A percentile compares a stretch with the other conserved stretches of the same genome.
phyloP scores from a whole-genome alignment of 2,888 invertebrate genomes.

The Scaptomyza reducta region DNA sequence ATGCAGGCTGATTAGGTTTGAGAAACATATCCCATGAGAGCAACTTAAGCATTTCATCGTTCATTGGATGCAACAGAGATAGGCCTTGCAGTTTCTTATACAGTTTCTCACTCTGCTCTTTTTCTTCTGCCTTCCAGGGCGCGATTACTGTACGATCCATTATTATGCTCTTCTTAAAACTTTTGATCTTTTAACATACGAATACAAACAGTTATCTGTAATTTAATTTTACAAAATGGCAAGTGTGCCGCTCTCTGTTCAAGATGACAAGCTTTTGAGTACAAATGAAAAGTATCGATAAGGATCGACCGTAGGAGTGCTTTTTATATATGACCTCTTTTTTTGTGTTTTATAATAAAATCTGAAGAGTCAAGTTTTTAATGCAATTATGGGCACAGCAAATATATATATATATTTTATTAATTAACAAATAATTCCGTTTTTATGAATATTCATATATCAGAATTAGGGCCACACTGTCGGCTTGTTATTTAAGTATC shows the following conservation, averaged over 20 bases:
- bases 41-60: slow-evolving; percentile 77
- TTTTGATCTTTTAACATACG: neutral
- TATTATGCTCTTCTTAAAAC: neutral
- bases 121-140: slow-evolving; percentile 82
- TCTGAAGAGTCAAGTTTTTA: neutral
- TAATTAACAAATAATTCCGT: neutral
- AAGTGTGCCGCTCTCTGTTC: slow-evolving; percentile 40
- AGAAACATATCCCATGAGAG: slow-evolving; percentile 82
- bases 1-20: slow-evolving; percentile 82
- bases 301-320: too few relatives aligned
- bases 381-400: neutral
- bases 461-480: slow-evolving; percentile 3
- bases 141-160: slow-evolving; percentile 82
- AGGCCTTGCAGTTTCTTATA: slow-evolving; percentile 74
- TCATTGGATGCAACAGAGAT: slow-evolving; percentile 71
- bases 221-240: slow-evolving; percentile 7
- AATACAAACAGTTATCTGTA: neutral
- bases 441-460: neutral
- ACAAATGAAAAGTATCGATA: slow-evolving; percentile 34
- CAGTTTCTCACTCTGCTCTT: slow-evolving; percentile 79
- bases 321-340: neutral
- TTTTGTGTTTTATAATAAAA: neutral
- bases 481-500: neutral
- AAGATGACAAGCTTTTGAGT: slow-evolving; percentile 29
- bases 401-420: neutral